phyloP scores from a whole-genome alignment of 1,140 invertebrate species.

The Drosophila mauritiana region DNA sequence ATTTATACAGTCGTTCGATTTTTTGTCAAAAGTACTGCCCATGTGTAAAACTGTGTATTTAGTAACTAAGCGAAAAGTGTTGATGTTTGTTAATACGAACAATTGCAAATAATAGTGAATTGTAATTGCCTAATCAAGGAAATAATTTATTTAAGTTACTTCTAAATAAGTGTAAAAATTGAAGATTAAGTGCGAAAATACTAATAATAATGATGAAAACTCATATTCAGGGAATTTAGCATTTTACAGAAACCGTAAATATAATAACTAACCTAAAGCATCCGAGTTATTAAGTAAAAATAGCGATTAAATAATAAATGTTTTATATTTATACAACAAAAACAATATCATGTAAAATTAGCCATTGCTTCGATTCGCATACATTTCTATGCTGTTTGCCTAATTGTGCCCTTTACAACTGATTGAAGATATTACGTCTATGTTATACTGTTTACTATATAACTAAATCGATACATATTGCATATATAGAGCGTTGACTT shows the following conservation, averaged over 20 bases:
- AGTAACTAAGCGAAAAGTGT: conserved; percentile 62
- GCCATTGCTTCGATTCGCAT: conserved; percentile 39
- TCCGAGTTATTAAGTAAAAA: conserved; percentile 40
- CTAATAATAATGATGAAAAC: conserved; percentile 72
- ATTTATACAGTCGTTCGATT: conserved; percentile 58
- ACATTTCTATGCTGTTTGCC: conserved; percentile 36
- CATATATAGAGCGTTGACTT: conserved; percentile 66
- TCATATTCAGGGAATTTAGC: conserved; percentile 85
- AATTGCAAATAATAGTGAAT: conserved; percentile 59
- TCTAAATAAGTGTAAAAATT: conserved; percentile 40
- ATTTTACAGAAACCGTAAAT: conserved; percentile 73
- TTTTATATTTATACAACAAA: conserved; percentile 65
- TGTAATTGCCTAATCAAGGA: conserved; percentile 33
- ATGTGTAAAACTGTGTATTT: conserved; percentile 57
- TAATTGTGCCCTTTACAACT: conserved; percentile 37
- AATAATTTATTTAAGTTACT: conserved; percentile 52
- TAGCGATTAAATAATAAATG: conserved; percentile 49
- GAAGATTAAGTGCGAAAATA: conserved; percentile 11
- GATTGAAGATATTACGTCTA: conserved; percentile 45
- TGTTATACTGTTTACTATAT: conserved; percentile 47
- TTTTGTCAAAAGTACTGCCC: conserved; percentile 73
- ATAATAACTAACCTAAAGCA: conserved; percentile 52
- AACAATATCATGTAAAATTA: conserved; percentile 46
- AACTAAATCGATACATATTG: conserved; percentile 49
- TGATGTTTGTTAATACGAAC: conserved; percentile 56